These are phyloP conservation scores for Arenaria interpres DNA, from an alignment of 2,113 vertebrate species.

Conservation along the genomic window DNA sequence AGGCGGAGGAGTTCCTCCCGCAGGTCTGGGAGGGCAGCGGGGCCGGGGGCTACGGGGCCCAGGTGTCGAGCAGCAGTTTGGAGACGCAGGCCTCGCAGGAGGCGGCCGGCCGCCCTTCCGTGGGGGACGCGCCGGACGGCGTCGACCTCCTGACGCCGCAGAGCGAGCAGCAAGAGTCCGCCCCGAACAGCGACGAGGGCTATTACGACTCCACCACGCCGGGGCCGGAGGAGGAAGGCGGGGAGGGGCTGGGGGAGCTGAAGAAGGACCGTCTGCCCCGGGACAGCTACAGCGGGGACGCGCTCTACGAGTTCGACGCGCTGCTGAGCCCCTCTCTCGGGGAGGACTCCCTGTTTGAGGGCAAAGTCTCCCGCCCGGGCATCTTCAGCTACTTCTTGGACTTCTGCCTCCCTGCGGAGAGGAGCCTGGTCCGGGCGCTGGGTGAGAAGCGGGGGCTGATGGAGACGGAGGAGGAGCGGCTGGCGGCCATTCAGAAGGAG, in stretches of 20 bases:
- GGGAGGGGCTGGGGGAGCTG: constrained; percentile 78
- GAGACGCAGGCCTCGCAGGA: constrained; percentile 54
- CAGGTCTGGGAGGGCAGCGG: constrained; percentile 75
- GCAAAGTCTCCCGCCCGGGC: constrained; percentile 70
- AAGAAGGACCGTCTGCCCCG: constrained; percentile 85
- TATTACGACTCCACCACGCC: constrained; percentile 96
- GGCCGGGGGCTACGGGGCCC: constrained; percentile 74
- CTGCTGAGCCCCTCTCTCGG: constrained; percentile 85
- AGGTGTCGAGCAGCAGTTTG: constrained; percentile 46
- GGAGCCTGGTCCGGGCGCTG: constrained; percentile 66
- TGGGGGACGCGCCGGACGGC: constrained; percentile 66
- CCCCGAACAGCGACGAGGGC: constrained; percentile 94
- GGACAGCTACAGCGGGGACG: constrained; percentile 96
- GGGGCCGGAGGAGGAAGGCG: constrained; percentile 87
- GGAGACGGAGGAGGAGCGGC: constrained; percentile 82
- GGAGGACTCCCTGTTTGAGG: constrained; percentile 80
- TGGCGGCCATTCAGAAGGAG: constrained; percentile 83
- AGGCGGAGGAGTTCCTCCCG: constrained; percentile 84
- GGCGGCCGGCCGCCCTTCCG: constrained; percentile 57
- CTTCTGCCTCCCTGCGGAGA: constrained; percentile 69
- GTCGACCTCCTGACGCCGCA: constrained; percentile 85
- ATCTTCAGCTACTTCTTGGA: constrained; percentile 79
- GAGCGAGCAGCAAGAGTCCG: constrained; percentile 94
- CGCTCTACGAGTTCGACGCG: constrained; percentile 93
- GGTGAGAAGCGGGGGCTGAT: constrained; percentile 76